Percentiles rank a stretch among this genome's conserved stretches.
Evolutionary conservation across 2,797 vertebrate genomes (phyloP).

Genomic region (Myotis myotis): DNA sequence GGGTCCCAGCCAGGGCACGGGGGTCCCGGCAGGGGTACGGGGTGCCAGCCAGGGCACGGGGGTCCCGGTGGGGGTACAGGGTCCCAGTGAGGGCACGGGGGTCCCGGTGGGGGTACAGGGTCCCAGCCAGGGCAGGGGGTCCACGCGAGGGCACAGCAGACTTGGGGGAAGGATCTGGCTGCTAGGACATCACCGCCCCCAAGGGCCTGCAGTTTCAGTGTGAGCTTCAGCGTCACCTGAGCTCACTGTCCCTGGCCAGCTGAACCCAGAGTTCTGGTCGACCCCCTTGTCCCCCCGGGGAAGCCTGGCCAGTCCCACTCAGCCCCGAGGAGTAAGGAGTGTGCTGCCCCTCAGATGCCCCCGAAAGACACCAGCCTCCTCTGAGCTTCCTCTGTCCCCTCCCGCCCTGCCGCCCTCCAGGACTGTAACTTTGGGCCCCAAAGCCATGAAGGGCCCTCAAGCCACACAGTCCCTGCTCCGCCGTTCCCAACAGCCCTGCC

Average conservation of each 20-base stretch:
- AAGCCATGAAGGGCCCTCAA: rapidly evolving
- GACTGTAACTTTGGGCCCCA: no score
- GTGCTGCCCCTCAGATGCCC: no score
- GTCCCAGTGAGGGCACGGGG: no score
- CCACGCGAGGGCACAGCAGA: background rate
- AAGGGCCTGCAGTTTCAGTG: background rate
- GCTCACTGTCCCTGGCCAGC: rapidly evolving
- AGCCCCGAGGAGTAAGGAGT: background rate
- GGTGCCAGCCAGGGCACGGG: no score
- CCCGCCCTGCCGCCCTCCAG: rapidly evolving
- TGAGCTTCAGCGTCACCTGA: background rate
- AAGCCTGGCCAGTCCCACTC: background rate
- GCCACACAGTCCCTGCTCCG: rapidly evolving
- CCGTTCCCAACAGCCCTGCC: no score
- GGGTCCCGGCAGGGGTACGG: no score
- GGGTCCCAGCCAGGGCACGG: no score
- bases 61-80: no score
- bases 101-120: no score
- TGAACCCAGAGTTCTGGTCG: background rate
- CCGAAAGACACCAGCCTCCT: background rate
- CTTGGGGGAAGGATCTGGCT: background rate
- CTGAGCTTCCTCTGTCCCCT: no score
- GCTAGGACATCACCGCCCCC: background rate
- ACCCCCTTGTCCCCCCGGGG: background rate
- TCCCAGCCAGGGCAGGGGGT: no score